Conservation (phyloP, 2,797 vertebrate species). For the Pseudocheirus occidentalis region DNA sequence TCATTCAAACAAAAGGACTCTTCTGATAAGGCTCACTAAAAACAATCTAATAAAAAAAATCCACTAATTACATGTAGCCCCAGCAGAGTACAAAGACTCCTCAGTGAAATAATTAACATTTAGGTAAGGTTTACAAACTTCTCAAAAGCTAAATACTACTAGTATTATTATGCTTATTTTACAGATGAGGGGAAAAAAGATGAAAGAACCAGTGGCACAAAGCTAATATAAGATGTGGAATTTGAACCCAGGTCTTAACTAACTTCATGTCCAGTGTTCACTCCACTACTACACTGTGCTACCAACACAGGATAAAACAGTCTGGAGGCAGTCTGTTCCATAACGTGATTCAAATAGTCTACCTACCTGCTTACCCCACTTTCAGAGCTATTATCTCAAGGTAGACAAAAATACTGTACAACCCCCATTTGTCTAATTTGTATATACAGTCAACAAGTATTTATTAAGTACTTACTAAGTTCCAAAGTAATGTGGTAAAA, state of each 20-base stretch:
- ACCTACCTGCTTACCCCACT: not conserved
- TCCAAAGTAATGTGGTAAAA: not conserved
- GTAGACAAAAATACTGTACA: not conserved
- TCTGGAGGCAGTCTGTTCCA: not conserved
- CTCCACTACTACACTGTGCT: not conserved
- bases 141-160: not conserved
- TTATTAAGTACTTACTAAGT: not conserved
- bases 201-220: not conserved
- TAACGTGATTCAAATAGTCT: not conserved
- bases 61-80: not conserved
- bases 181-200: not conserved
- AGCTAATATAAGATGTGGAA: not conserved
- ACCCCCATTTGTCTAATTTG: not conserved
- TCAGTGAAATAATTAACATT: not conserved
- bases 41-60: not conserved
- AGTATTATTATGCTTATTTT: not conserved
- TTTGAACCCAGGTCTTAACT: not conserved
- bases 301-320: not conserved
- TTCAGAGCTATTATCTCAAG: not conserved
- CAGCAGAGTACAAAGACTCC: not conserved
- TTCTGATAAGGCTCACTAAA: not conserved
- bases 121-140: not conserved
- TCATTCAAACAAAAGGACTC: not conserved
- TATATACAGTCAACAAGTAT: not conserved
- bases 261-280: not conserved